phyloP scores from a whole-genome alignment of 2,888 invertebrate species.

The Geophilus truncorum region DNA sequence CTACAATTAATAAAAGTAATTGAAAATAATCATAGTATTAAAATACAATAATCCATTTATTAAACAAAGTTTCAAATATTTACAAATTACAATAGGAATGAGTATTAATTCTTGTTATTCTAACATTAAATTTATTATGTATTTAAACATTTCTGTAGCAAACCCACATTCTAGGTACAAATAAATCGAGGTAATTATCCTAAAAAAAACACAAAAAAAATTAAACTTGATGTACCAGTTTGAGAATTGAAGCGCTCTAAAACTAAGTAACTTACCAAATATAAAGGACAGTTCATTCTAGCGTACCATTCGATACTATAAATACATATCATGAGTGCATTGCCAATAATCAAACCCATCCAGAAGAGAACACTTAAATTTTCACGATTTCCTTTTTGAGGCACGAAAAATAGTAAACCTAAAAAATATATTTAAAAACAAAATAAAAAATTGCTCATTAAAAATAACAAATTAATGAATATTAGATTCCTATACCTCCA shows the following conservation, averaged over 20 bases:
- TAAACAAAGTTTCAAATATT: no score
- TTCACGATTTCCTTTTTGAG: constrained; percentile 49
- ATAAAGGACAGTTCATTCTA: constrained; percentile 63
- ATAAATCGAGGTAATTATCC: neutral
- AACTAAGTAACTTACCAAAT: constrained; percentile 42
- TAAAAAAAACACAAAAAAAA: neutral
- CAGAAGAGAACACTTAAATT: constrained; percentile 78
- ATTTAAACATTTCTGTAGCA: neutral
- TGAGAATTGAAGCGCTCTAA: neutral
- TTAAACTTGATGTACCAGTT: neutral
- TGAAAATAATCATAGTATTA: no score
- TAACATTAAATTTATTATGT: neutral
- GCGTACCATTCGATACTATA: constrained; percentile 86
- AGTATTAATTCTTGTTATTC: no score
- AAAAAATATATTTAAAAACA: constrained; percentile 37
- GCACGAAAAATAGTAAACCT: constrained; percentile 52
- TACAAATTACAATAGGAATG: no score
- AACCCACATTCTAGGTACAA: neutral
- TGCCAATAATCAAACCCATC: constrained; percentile 71
- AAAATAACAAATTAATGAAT: constrained; percentile 22
- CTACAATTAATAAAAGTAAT: no score
- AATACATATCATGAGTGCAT: constrained; percentile 65
- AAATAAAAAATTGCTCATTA: neutral
- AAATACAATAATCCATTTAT: no score
- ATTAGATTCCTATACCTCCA: neutral